A percentile compares a stretch with the other conserved stretches of the same genome.
phyloP scores from a whole-genome alignment of 2,797 vertebrate species.

The Apodemus agrarius region DNA sequence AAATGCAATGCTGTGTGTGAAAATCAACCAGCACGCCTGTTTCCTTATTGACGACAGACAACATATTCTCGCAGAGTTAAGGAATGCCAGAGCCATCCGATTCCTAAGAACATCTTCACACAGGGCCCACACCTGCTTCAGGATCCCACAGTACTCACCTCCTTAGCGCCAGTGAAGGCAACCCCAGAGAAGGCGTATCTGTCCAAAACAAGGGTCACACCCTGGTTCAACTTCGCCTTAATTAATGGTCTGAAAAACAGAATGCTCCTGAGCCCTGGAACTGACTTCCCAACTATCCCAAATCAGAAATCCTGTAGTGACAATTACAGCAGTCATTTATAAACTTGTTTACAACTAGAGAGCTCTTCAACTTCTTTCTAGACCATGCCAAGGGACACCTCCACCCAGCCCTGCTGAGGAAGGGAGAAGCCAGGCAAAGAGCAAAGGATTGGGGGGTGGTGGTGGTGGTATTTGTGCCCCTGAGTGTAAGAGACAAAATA shows the following conservation, averaged over 20 bases:
- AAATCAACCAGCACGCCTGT: background rate
- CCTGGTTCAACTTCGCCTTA: slow-evolving; percentile 92
- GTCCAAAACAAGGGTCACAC: slow-evolving; percentile 94
- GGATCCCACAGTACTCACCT: slow-evolving; percentile 87
- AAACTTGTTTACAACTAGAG: background rate
- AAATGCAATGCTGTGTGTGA: no score
- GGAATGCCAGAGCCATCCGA: background rate
- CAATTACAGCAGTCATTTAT: rapidly evolving
- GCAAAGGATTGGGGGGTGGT: no score
- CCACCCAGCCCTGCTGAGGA: background rate
- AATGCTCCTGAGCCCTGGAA: background rate
- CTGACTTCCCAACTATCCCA: background rate
- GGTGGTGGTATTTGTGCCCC: rapidly evolving
- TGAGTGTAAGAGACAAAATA: background rate
- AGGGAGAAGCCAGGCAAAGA: background rate
- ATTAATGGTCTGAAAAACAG: slow-evolving; percentile 91
- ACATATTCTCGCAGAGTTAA: background rate
- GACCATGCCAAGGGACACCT: background rate
- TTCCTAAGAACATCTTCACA: background rate
- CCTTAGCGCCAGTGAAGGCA: slow-evolving; percentile 96
- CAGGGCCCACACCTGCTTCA: no score
- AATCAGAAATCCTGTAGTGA: background rate
- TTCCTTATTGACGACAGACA: rapidly evolving
- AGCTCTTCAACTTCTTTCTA: background rate
- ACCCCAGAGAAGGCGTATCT: slow-evolving; percentile 97